Evolutionary conservation across 2,888 invertebrate genomes (phyloP), one percentile per base, ranked within the genome.

Genomic region (Himalopsyche japonica): DNA sequence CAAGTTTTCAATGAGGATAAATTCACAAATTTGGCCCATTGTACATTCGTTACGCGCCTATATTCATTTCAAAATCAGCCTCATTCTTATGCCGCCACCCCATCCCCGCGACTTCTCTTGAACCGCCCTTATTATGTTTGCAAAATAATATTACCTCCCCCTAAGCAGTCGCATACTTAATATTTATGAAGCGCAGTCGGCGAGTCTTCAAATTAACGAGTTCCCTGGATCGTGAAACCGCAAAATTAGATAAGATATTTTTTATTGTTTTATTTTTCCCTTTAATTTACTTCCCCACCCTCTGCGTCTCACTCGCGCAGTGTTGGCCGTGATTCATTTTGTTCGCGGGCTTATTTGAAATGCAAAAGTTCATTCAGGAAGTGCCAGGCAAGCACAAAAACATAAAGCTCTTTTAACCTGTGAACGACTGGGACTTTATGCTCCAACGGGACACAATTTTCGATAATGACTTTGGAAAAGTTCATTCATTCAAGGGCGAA

Each of bases 231-330:
- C 86, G 85, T 85, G 84, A 86, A 86, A 84, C 86, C 84, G 85
- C 81, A 82, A 86, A 86, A 86, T 86, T 86, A 86, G 84, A 86
- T 86, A 86, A 86, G 85, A 86, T 85, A 85, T 86, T 86, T 84
- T 86, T 84, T 81, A 84, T 85, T 86, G 86, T 86, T 86, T 86
- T 86, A 85, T 85, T 85, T 86, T 83, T 78, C 82, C 82, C 84
- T 84, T 64, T 84, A 83, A 80, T 86, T 82, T 81, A n/a, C 47
- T 57, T 78, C 80, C 80, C 81, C 64, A 24, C 49, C 30, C 81
- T 30, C 37, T 18, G 27, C 47, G 48, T 20, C 37, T 48, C n/a
- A 18, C 77, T 43, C 32, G 30, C 77, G 8, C n/a, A 34, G 77
- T 43, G 32, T 77, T 32, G 20, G 8, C 84, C 57, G 82, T 49